These are phyloP conservation scores for Philereme vetulata DNA, from an alignment of 2,888 invertebrate species.

Conservation along the genomic window DNA sequence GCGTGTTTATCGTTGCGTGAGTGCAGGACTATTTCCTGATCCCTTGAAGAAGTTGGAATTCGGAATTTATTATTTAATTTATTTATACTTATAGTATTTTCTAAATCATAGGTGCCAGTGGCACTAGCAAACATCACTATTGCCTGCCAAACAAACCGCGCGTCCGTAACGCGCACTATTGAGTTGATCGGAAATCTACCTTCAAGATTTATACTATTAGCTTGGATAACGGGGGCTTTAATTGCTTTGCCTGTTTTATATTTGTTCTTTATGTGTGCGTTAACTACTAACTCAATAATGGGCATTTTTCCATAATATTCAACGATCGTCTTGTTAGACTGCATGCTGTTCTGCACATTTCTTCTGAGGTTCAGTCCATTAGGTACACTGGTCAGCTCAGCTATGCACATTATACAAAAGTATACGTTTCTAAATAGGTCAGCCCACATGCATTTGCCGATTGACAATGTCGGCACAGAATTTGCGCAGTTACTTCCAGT, in stretches of 20 bases:
- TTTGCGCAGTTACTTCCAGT: constrained; percentile 36
- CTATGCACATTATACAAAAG: constrained; percentile 17
- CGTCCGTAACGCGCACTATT: too few relatives aligned
- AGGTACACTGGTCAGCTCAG: constrained; percentile 16
- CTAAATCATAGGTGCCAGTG: too few relatives aligned
- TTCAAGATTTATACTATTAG: constrained; percentile 61
- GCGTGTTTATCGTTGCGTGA: too few relatives aligned
- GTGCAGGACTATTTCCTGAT: too few relatives aligned
- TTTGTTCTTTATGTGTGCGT: constrained; percentile 55
- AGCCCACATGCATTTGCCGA: constrained; percentile 37
- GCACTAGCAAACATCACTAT: too few relatives aligned
- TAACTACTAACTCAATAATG: constrained; percentile 37
- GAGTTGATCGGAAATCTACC: too few relatives aligned
- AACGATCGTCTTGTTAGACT: constrained; percentile 23
- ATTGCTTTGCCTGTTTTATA: constrained; percentile 65
- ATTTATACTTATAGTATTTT: too few relatives aligned
- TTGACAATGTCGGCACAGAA: constrained; percentile 31
- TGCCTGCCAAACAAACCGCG: too few relatives aligned
- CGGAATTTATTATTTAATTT: too few relatives aligned
- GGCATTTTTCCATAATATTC: constrained; percentile 6
- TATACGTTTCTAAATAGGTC: constrained; percentile 35
- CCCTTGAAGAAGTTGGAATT: too few relatives aligned
- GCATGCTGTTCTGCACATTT: constrained; percentile 17
- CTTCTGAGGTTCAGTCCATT: constrained; percentile 22
- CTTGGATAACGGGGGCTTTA: constrained; percentile 68